Base-by-base conservation (phyloP, 1,140 invertebrate species). In the Dreissena polymorpha region DNA sequence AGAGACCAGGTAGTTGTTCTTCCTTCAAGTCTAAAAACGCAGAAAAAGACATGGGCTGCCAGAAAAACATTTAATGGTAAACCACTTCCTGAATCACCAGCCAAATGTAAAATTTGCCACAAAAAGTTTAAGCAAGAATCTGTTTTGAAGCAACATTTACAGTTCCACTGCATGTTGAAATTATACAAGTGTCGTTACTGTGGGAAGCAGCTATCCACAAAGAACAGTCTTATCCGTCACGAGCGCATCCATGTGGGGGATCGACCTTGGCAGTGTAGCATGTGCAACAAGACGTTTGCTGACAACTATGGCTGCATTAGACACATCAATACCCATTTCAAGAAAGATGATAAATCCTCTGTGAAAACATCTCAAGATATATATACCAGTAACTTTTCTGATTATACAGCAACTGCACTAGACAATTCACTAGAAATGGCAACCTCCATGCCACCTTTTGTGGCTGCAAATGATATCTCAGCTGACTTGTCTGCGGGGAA, bases 221-320 rank as follows among this genome's bases (percentile, higher is more conserved):
- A 77, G 51, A 50, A 83, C 65, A 83, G 81, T 51, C 65, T 83
- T 5, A 70, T 76, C 27, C 72, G 81, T 23, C 84, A 85, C 51
- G 78, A 81, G 55, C 63, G 84, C 16, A 81, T 81, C n/a, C 84
- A 85, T 23, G 60, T 77, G 29, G 84, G 84, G 21, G 76, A 85
- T 55, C 27, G 68, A 21, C 84, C 84, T n/a, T 85, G 71, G 29
- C 60, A 69, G 23, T 85, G 84, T 72, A 49, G 69, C 57, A 49
- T 85, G 7, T 85, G 84, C 50, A 63, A 76, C 55, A 80, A 85
- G 64, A 75, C 72, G 13, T 85, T 85, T 60, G 69, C 84, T 23
- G 73, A 82, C 27, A 76, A 76, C 27, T 67, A 75, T 16, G 69
- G 73, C 29, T 81, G 79, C 51, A 76, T 82, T 21, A 53, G 77